Evolutionary conservation across 2,113 vertebrate species (phyloP).

Genomic region (Panthera leo): DNA sequence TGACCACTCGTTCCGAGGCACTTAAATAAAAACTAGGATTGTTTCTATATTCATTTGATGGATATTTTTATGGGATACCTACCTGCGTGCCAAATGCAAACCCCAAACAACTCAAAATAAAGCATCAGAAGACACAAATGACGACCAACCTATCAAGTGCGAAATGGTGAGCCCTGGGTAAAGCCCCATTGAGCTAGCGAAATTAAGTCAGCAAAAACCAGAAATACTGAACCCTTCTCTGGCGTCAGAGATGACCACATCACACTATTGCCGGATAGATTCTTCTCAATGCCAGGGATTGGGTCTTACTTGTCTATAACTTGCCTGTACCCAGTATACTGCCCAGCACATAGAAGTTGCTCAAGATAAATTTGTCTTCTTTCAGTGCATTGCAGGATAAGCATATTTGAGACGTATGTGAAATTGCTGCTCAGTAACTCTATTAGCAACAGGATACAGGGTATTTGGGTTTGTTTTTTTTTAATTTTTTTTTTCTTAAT

Average conservation of each 20-base stretch:
- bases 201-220: neutral
- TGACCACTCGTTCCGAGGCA: neutral
- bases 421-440: neutral
- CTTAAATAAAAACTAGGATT: neutral
- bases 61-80: neutral
- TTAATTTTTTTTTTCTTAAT: too few species aligned
- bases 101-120: neutral
- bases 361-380: neutral
- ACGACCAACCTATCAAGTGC: neutral
- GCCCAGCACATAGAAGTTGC: neutral
- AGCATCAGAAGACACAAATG: neutral
- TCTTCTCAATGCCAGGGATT: neutral
- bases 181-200: neutral
- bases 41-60: neutral
- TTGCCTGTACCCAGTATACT: neutral
- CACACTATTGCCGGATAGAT: neutral
- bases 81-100: neutral
- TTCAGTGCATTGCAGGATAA: neutral
- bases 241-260: neutral
- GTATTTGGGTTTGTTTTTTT: neutral
- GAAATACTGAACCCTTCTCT: neutral
- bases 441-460: neutral
- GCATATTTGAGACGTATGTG: neutral
- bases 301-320: neutral
- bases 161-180: neutral